Evolutionary conservation across 2,113 vertebrate species (phyloP).

Genomic region (Leptosomus discolor): DNA sequence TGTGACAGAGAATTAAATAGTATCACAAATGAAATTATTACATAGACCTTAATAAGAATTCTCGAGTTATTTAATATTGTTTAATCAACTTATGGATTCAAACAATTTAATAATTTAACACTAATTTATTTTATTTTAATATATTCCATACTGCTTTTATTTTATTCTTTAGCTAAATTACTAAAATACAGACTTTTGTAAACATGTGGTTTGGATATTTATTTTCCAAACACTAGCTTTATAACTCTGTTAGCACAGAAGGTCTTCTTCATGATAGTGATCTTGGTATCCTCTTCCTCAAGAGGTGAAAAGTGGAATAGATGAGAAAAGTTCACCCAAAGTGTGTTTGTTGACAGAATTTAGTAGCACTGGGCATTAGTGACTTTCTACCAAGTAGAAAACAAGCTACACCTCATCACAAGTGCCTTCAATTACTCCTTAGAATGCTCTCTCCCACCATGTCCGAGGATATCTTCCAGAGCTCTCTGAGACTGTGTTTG

Average conservation of each 20-base stretch:
- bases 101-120: not conserved
- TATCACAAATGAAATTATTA: not conserved
- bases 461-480: not conserved
- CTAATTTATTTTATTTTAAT: not conserved
- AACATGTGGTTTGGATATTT: not conserved
- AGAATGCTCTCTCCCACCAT: not conserved
- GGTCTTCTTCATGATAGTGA: not conserved
- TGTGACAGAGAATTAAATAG: not conserved
- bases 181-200: not conserved
- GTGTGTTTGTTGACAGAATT: not conserved
- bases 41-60: not conserved
- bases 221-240: not conserved
- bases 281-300: not conserved
- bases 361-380: not conserved
- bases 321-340: not conserved
- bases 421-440: not conserved
- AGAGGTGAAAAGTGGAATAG: not conserved
- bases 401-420: not conserved
- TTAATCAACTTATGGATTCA: not conserved
- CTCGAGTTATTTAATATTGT: not conserved
- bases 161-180: not conserved
- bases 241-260: not conserved
- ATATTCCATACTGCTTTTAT: not conserved
- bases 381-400: not conserved
- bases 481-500: not conserved